A percentile compares a stretch with the other conserved stretches of the same genome.
phyloP scores from a whole-genome alignment of 2,797 vertebrate genomes.

The Rhabdomys pumilio region DNA sequence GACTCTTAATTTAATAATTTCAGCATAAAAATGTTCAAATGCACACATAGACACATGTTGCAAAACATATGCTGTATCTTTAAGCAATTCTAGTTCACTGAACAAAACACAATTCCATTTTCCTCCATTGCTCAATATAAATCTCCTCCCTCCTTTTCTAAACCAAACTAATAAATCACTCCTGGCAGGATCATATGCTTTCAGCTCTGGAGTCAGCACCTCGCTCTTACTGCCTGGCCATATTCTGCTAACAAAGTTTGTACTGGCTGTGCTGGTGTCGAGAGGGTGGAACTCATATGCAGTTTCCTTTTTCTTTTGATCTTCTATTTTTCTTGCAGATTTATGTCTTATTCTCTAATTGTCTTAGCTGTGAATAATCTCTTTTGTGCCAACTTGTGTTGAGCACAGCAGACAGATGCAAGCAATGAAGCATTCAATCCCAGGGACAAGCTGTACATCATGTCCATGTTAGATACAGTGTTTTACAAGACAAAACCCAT shows the following conservation, averaged over 20 bases:
- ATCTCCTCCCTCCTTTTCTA: background rate
- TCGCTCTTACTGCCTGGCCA: background rate
- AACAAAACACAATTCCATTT: background rate
- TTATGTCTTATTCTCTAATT: background rate
- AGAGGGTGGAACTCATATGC: background rate
- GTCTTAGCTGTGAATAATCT: background rate
- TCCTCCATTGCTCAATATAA: background rate
- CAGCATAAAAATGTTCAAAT: background rate
- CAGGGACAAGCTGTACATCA: background rate
- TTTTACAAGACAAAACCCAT: background rate
- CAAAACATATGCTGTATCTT: background rate
- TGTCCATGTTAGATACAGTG: background rate
- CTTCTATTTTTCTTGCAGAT: background rate
- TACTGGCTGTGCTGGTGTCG: constrained; percentile 36
- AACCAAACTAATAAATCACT: constrained; percentile 19
- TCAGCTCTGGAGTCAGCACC: background rate
- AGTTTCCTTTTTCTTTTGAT: constrained; percentile 54
- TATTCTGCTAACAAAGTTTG: constrained; percentile 48
- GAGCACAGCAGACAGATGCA: background rate
- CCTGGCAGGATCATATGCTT: constrained; percentile 54
- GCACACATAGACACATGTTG: background rate
- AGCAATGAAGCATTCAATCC: background rate
- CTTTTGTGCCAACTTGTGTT: constrained; percentile 30
- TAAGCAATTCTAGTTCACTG: background rate
- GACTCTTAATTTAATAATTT: background rate